phyloP scores from a whole-genome alignment of 2,797 vertebrate species.

The Rhodeus uyekii region DNA sequence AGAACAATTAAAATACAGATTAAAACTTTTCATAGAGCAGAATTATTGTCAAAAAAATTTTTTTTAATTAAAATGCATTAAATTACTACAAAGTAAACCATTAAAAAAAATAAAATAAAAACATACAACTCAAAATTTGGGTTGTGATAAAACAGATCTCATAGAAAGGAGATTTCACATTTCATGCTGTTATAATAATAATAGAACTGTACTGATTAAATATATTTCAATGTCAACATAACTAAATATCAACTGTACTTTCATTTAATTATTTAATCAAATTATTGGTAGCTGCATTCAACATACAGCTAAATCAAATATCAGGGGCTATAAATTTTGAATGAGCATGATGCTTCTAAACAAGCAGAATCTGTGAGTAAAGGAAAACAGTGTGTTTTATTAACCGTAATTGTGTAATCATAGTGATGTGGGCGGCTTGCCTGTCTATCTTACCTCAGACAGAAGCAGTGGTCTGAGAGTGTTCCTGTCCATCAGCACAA shows the following conservation, averaged over 20 bases:
- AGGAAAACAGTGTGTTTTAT: background rate
- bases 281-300: too few species aligned
- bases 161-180: background rate
- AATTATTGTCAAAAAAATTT: background rate
- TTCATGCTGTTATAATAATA: background rate
- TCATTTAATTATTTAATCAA: too few species aligned
- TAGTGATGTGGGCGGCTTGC: conserved; percentile 17
- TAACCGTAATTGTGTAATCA: conserved; percentile 14
- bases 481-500: conserved; percentile 65
- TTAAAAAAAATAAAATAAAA: too few species aligned
- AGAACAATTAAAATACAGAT: background rate
- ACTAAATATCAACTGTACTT: too few species aligned
- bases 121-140: too few species aligned
- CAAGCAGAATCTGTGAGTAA: background rate
- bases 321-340: background rate
- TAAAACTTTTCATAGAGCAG: background rate
- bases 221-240: too few species aligned
- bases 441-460: conserved; percentile 20
- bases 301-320: background rate
- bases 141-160: too few species aligned
- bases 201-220: too few species aligned
- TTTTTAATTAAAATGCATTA: too few species aligned
- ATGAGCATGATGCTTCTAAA: background rate
- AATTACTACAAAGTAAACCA: too few species aligned
- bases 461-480: conserved; percentile 56